These are phyloP conservation scores for Trichonephila clavata DNA, from an alignment of 1,140 invertebrate species.

Conservation along the genomic window DNA sequence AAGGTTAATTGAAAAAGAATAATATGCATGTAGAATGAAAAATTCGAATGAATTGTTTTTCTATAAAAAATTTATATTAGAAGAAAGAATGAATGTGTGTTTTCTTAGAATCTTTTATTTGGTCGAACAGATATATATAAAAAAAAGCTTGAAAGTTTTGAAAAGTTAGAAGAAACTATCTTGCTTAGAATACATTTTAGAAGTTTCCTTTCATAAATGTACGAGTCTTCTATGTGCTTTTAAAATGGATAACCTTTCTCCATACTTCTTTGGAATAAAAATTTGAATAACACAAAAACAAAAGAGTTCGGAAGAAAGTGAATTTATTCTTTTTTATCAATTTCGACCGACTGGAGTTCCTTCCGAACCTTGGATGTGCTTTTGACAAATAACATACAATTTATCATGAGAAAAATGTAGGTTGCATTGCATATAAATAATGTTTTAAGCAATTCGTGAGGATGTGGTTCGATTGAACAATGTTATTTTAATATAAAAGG, in stretches of 20 bases:
- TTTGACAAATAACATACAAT: background rate
- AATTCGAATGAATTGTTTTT: too few species aligned
- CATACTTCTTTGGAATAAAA: background rate
- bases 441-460: too few species aligned
- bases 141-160: background rate
- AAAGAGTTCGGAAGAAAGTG: background rate
- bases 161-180: slow-evolving; percentile 9
- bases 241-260: slow-evolving; percentile 29
- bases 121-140: background rate
- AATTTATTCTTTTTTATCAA: slow-evolving; percentile 16
- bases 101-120: background rate
- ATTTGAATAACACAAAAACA: background rate
- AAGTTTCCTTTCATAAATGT: background rate
- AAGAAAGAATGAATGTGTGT: background rate
- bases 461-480: too few species aligned
- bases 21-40: too few species aligned
- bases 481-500: too few species aligned
- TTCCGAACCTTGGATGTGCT: background rate
- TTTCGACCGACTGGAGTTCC: background rate
- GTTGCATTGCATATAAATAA: too few species aligned
- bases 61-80: too few species aligned
- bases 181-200: background rate
- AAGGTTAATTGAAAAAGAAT: too few species aligned
- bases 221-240: slow-evolving; percentile 10
- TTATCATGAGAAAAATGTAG: background rate